These are phyloP conservation scores for Sebastes matsubarae DNA, from an alignment of 2,797 vertebrate species.

Conservation along the genomic window DNA sequence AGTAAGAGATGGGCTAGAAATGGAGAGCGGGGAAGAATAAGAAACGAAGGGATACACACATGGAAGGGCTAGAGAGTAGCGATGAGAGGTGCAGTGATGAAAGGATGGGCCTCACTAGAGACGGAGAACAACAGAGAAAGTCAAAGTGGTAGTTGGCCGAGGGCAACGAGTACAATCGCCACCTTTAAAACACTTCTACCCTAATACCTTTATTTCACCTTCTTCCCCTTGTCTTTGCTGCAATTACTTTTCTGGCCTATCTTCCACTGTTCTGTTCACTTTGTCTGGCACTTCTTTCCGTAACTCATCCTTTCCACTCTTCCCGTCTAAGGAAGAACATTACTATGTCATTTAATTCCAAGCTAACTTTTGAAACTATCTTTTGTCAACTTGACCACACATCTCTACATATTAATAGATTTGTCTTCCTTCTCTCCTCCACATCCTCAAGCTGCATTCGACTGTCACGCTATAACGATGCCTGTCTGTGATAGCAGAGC, in stretches of 20 bases:
- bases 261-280: background rate
- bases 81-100: conserved; percentile 11
- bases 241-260: background rate
- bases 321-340: background rate
- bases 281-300: background rate
- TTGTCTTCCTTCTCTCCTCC: background rate
- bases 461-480: conserved; percentile 37
- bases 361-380: conserved; percentile 4
- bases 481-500: conserved; percentile 32
- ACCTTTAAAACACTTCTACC: background rate
- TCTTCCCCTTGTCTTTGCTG: background rate
- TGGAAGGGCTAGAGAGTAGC: conserved; percentile 11
- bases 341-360: background rate
- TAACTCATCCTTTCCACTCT: background rate
- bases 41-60: background rate
- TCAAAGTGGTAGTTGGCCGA: conserved; percentile 2
- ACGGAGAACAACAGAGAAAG: background rate
- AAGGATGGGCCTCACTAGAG: conserved; percentile 7
- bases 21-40: conserved; percentile 16
- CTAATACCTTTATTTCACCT: background rate
- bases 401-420: background rate
- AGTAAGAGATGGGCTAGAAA: conserved; percentile 32
- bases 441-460: conserved; percentile 3
- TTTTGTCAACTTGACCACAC: background rate
- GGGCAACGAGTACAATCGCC: background rate